Conservation (phyloP, 1,140 invertebrate genomes). For the Goniozus legneri region DNA sequence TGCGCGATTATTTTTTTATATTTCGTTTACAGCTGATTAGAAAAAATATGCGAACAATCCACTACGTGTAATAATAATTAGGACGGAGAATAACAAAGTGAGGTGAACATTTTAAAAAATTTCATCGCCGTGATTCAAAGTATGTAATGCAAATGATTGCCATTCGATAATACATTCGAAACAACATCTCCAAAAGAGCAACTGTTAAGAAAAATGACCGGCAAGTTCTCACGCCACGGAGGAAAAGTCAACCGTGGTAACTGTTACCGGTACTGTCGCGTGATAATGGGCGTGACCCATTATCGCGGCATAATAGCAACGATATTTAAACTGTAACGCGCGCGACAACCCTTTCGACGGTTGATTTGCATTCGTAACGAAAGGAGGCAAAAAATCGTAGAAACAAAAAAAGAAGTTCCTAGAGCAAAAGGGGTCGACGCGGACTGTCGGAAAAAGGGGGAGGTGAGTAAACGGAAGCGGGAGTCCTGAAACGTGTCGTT, state of each 20-base stretch:
- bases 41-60: too few relatives aligned
- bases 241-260: background rate
- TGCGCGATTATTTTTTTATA: too few relatives aligned
- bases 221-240: background rate
- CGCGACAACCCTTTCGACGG: conserved; percentile 22
- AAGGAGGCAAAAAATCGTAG: background rate
- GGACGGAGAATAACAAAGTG: too few relatives aligned
- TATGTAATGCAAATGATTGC: too few relatives aligned
- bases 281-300: conserved; percentile 44
- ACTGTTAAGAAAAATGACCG: too few relatives aligned
- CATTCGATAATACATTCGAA: too few relatives aligned
- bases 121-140: too few relatives aligned
- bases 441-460: background rate
- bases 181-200: too few relatives aligned
- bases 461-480: conserved; percentile 1
- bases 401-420: conserved; percentile 14
- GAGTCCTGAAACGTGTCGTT: conserved; percentile 5
- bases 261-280: too few relatives aligned
- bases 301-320: conserved; percentile 37
- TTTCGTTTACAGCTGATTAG: too few relatives aligned
- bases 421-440: conserved; percentile 14
- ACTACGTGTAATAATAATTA: too few relatives aligned
- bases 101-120: too few relatives aligned
- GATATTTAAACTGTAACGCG: conserved; percentile 47
- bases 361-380: conserved; percentile 25